Evolutionary conservation across 2,797 vertebrate genomes (phyloP).

Genomic region (Phalloptychus januarius): DNA sequence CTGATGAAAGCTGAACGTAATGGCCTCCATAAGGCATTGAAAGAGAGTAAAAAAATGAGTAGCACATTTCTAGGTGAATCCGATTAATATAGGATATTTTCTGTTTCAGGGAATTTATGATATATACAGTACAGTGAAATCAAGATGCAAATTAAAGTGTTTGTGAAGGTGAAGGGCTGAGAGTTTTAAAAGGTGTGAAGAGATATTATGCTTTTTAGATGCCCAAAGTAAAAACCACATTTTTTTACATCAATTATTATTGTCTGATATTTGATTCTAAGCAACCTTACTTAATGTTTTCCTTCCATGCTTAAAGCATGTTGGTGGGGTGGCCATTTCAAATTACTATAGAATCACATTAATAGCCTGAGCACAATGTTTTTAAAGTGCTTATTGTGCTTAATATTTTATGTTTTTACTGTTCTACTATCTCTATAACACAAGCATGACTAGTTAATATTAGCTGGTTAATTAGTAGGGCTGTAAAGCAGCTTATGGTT

Average conservation of each 20-base stretch:
- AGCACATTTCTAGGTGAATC: neutral
- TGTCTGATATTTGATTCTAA: neutral
- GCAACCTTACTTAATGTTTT: neutral
- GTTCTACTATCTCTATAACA: neutral
- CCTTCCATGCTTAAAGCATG: neutral
- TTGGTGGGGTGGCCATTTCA: neutral
- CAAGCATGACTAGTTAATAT: neutral
- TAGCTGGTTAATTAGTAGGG: neutral
- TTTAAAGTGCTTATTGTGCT: neutral
- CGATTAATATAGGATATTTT: neutral
- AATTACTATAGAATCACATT: neutral
- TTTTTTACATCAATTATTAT: constrained; percentile 4
- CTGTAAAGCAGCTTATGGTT: neutral
- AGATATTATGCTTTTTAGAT: constrained; percentile 28
- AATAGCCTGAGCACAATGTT: neutral
- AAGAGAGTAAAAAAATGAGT: constrained; percentile 1
- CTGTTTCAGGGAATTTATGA: constrained; percentile 6
- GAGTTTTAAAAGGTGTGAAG: constrained; percentile 23
- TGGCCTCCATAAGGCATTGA: constrained; percentile 1
- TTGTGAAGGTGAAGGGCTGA: constrained; percentile 20
- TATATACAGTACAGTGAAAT: constrained; percentile 32
- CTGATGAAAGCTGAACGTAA: constrained; percentile 25
- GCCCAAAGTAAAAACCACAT: constrained; percentile 27
- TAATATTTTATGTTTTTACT: neutral
- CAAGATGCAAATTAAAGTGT: constrained; percentile 26